These are phyloP conservation scores for Notothenia rossii DNA, from an alignment of 2,113 vertebrate genomes.

Conservation along the genomic window DNA sequence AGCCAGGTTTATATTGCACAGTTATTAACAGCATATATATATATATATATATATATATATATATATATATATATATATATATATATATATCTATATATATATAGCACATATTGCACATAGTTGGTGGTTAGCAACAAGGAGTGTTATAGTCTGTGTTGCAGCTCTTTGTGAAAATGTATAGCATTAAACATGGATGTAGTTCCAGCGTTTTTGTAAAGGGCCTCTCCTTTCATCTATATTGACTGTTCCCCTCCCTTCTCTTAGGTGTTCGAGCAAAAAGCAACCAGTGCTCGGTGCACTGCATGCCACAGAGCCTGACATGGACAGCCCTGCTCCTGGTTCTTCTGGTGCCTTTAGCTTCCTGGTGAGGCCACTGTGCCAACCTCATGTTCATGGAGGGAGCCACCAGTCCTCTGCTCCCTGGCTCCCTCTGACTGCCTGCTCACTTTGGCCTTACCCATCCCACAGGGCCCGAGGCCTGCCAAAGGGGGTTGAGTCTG, in stretches of 20 bases:
- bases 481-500: slow-evolving; percentile 65
- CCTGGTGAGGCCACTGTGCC: slow-evolving; percentile 87
- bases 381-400: slow-evolving; percentile 47
- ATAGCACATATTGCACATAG: too few species aligned
- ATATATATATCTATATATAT: too few species aligned
- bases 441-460: slow-evolving; percentile 73
- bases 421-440: slow-evolving; percentile 70
- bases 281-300: slow-evolving; percentile 86
- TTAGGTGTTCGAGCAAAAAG: slow-evolving; percentile 94
- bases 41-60: too few species aligned
- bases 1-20: too few species aligned
- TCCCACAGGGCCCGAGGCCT: slow-evolving; percentile 59
- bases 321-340: slow-evolving; percentile 88
- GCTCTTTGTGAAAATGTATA: too few species aligned
- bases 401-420: slow-evolving; percentile 61
- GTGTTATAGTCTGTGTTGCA: too few species aligned
- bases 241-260: slow-evolving; percentile 8
- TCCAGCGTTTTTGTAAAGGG: not conserved
- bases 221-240: slow-evolving; percentile 4
- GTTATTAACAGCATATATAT: too few species aligned
- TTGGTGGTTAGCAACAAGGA: too few species aligned
- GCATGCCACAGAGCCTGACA: slow-evolving; percentile 75
- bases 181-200: slow-evolving; percentile 16
- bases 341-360: slow-evolving; percentile 89
- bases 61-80: too few species aligned